phyloP scores from a whole-genome alignment of 2,797 vertebrate genomes.

The Leptodactylus fallax region DNA sequence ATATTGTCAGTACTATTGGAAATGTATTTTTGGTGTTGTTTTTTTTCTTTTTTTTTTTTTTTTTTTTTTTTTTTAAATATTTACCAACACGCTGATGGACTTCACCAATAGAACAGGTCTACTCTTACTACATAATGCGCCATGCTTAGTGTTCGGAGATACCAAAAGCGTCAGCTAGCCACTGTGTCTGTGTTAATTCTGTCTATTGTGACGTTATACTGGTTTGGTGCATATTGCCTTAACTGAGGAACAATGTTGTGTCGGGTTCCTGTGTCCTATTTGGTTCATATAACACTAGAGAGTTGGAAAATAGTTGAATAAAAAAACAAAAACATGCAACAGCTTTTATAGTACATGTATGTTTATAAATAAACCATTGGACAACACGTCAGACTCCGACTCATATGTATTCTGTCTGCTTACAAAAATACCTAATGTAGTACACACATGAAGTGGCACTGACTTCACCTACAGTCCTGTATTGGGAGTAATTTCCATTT shows the following conservation, averaged over 20 bases:
- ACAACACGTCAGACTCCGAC: conserved; percentile 61
- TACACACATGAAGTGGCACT: not conserved
- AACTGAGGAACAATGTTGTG: conserved; percentile 44
- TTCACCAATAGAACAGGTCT: conserved; percentile 21
- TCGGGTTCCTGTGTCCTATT: conserved; percentile 66
- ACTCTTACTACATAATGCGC: not conserved
- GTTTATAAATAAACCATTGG: conserved; percentile 96
- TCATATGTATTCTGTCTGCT: not conserved
- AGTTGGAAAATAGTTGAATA: conserved; percentile 64
- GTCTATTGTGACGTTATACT: conserved; percentile 38
- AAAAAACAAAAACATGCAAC: conserved; percentile 80
- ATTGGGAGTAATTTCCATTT: not conserved
- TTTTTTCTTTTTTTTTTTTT: not conserved
- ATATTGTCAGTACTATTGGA: conserved; percentile 13
- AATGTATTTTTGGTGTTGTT: conserved; percentile 5
- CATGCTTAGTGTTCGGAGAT: not conserved
- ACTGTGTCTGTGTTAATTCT: conserved; percentile 42
- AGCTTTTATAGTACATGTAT: conserved; percentile 96
- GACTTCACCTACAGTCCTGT: not conserved
- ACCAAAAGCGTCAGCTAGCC: not conserved
- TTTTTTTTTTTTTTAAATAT: not conserved
- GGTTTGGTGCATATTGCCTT: conserved; percentile 48
- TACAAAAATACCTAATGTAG: not conserved
- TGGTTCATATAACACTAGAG: conserved; percentile 76
- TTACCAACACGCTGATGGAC: not conserved